These are phyloP conservation scores for Apodemia mormo DNA, from an alignment of 2,888 invertebrate genomes.

Conservation along the genomic window DNA sequence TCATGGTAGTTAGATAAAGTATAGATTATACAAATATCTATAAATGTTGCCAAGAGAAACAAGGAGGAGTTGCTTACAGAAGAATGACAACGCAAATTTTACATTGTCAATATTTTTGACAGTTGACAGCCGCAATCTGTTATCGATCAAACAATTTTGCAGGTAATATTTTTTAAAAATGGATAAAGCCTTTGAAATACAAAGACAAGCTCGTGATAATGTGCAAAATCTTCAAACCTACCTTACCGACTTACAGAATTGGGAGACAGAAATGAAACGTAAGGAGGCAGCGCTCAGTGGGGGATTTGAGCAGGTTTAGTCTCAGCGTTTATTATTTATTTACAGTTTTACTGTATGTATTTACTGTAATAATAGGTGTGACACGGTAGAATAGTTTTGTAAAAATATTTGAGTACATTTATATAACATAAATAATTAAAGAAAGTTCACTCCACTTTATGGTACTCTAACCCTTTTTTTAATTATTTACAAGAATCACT, in stretches of 20 bases:
- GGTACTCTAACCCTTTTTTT: too few relatives aligned
- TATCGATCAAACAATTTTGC: constrained; percentile 44
- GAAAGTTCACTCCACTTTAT: too few relatives aligned
- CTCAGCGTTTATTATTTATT: constrained; percentile 31
- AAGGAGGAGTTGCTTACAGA: too few relatives aligned
- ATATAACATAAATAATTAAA: too few relatives aligned
- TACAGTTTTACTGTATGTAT: constrained; percentile 27
- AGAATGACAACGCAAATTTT: background rate
- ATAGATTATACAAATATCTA: too few relatives aligned
- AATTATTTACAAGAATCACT: too few relatives aligned
- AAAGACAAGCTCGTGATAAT: constrained; percentile 88
- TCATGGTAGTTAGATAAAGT: too few relatives aligned
- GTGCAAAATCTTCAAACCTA: constrained; percentile 85
- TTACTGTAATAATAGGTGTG: constrained; percentile 40
- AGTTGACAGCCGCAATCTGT: constrained; percentile 34
- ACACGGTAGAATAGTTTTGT: constrained; percentile 50
- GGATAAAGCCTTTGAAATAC: constrained; percentile 84
- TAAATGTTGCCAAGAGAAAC: too few relatives aligned
- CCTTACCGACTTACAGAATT: constrained; percentile 86
- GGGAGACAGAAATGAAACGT: constrained; percentile 87
- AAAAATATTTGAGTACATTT: too few relatives aligned
- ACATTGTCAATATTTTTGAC: too few relatives aligned
- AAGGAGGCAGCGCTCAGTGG: constrained; percentile 83
- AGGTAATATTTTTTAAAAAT: constrained; percentile 54
- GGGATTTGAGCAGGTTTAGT: constrained; percentile 73